Evolutionary conservation across 2,113 vertebrate genomes (phyloP), one percentile per base, ranked within the genome.

Genomic region (Callorhinus ursinus): DNA sequence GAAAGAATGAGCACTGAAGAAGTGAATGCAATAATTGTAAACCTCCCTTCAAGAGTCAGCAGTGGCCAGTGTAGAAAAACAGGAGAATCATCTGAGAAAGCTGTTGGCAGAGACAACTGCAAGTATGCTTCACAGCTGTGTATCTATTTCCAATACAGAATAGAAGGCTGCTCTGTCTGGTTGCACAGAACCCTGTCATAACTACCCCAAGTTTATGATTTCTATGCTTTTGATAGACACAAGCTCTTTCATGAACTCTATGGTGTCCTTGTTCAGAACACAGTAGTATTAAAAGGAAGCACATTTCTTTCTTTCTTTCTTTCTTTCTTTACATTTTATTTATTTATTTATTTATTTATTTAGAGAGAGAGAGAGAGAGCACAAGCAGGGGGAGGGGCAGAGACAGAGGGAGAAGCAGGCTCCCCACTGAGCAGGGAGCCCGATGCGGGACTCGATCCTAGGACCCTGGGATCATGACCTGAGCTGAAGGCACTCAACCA

Each of bases 1-100:
- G 31, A 93, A 92, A 94, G 39, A 87, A 74, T 7, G 53, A 83
- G 2, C 57, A 74, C 5, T 85, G n/a, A 96, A 95, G 36, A 88
- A 79, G 19, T 59, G 61, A 93, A 92, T 80, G 67, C 24, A 85
- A 65, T 86, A n/a, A 95, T 86, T 94, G 39, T 83, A 96, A 97
- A 82, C 46, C 19, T 83, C n/a, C 79, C 49, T 95, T 97, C 55
- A 76, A 42, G 6, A 26, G 42, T 81, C 72, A 49, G 63, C 21
- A 74, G 46, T 72, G n/a, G 61, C 72, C 51, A 42, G 6, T 65
- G 18, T 31, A 59, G 65, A 88, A 92, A 92, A 87, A 84, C 33
- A 87, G 49, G 42, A 87, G 65, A 94, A 63, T 61, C 94, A 86
- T 59, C 39, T 71, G 39, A 79, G 42, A 93, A 96, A 84, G 21